A percentile compares a stretch with the other conserved stretches of the same genome.
phyloP scores from a whole-genome alignment of 2,888 invertebrate species.

The Platerodrilus igneus region DNA sequence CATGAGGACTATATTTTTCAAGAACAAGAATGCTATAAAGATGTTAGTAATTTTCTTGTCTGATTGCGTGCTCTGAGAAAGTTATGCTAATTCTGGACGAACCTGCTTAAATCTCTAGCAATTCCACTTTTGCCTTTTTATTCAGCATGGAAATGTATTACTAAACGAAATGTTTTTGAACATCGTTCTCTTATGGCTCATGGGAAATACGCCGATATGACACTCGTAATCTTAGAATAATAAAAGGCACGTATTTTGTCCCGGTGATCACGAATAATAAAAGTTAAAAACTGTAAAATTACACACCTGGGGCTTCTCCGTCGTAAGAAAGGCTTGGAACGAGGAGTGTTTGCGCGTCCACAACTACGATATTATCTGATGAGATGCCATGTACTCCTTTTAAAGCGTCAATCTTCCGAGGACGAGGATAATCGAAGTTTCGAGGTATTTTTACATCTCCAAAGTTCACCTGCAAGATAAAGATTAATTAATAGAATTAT shows the following conservation, averaged over 20 bases:
- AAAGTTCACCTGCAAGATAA: constrained; percentile 70
- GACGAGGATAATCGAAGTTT: constrained; percentile 74
- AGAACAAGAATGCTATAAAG: too few species aligned
- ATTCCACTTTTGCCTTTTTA: too few species aligned
- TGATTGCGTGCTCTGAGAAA: too few species aligned
- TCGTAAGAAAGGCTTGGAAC: constrained; percentile 89
- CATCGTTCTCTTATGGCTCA: too few species aligned
- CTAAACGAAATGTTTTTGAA: too few species aligned
- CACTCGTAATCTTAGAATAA: too few species aligned
- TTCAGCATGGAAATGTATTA: too few species aligned
- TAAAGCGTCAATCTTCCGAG: constrained; percentile 72
- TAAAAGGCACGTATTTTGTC: constrained; percentile 20
- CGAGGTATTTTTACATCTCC: constrained; percentile 79
- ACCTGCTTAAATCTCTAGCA: too few species aligned
- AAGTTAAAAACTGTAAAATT: constrained; percentile 25
- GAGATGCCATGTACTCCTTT: constrained; percentile 78
- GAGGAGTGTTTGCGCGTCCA: constrained; percentile 88
- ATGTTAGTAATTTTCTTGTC: too few species aligned
- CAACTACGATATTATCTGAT: constrained; percentile 82
- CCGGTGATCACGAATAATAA: constrained; percentile 22
- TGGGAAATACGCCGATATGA: too few species aligned
- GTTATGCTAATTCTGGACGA: too few species aligned
- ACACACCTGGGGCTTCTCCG: constrained; percentile 83
- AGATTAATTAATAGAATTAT: constrained; percentile 4
- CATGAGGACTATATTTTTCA: too few species aligned